Conservation (phyloP, 2,113 vertebrate species). For the Nothocercus nigrocapillus region DNA sequence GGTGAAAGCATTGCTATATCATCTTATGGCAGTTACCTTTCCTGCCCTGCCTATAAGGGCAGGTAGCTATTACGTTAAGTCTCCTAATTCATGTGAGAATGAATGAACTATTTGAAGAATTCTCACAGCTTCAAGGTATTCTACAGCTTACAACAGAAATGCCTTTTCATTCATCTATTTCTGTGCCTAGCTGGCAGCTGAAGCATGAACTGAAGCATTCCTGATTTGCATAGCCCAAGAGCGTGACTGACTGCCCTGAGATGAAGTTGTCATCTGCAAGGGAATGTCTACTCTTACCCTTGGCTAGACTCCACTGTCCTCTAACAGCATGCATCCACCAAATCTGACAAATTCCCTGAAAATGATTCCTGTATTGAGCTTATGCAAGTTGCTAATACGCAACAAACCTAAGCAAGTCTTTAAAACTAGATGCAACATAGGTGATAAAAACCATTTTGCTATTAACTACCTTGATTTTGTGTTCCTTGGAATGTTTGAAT, state of each 20-base stretch:
- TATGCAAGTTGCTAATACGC: not conserved
- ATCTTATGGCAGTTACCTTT: not conserved
- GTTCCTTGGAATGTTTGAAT: not conserved
- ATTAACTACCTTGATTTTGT: not conserved
- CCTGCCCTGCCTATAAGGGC: not conserved
- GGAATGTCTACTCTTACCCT: not conserved
- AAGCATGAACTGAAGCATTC: not conserved
- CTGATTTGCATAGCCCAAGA: not conserved
- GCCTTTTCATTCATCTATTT: not conserved
- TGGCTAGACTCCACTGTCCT: not conserved
- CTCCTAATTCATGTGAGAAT: not conserved
- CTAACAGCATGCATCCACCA: not conserved
- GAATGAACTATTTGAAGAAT: not conserved
- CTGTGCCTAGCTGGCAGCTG: not conserved
- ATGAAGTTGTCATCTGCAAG: not conserved
- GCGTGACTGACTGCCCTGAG: not conserved
- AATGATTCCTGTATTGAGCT: not conserved
- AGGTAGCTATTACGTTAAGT: not conserved
- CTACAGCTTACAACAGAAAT: not conserved
- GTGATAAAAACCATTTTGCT: not conserved
- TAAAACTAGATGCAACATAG: not conserved
- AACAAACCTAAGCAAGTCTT: not conserved
- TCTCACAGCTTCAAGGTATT: not conserved
- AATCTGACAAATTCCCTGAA: not conserved
- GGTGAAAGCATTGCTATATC: not conserved